Evolutionary conservation across 1,140 invertebrate genomes (phyloP).

Genomic region (Bombus vancouverensis): DNA sequence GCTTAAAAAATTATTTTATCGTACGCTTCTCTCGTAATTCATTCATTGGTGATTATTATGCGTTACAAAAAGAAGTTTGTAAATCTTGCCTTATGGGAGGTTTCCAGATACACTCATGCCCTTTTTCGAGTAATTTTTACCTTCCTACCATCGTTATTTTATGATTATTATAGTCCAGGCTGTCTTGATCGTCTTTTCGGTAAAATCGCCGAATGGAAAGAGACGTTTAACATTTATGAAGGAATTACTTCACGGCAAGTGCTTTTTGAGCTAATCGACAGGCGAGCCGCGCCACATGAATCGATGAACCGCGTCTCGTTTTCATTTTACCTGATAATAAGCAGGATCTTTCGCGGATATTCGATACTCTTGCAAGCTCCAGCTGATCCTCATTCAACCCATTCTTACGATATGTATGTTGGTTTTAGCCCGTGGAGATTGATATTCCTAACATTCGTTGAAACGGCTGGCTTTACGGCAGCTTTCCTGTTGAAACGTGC

Average conservation of each 20-base stretch:
- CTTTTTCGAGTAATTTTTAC: no score
- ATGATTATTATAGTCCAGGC: no score
- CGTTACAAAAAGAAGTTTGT: no score
- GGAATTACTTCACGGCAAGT: background rate
- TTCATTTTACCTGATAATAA: constrained; percentile 39
- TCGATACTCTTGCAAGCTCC: constrained; percentile 70
- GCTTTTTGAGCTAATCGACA: background rate
- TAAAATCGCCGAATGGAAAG: background rate
- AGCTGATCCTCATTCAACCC: constrained; percentile 65
- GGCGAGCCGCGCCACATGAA: background rate
- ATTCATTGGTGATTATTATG: no score
- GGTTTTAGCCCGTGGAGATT: constrained; percentile 68
- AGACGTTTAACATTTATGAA: background rate
- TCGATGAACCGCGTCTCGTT: constrained; percentile 24
- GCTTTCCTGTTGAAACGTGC: constrained; percentile 67
- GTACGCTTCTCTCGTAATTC: no score
- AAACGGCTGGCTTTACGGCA: constrained; percentile 71
- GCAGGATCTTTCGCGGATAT: constrained; percentile 57
- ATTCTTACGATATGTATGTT: constrained; percentile 73
- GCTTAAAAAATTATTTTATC: no score
- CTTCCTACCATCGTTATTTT: no score
- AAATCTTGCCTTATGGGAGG: no score
- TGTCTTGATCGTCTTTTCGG: no score
- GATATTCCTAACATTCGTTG: constrained; percentile 74
- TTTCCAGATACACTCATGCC: no score